Evolutionary conservation across 2,113 vertebrate genomes (phyloP), one percentile per base, ranked within the genome.

Genomic region (Geococcyx californianus): DNA sequence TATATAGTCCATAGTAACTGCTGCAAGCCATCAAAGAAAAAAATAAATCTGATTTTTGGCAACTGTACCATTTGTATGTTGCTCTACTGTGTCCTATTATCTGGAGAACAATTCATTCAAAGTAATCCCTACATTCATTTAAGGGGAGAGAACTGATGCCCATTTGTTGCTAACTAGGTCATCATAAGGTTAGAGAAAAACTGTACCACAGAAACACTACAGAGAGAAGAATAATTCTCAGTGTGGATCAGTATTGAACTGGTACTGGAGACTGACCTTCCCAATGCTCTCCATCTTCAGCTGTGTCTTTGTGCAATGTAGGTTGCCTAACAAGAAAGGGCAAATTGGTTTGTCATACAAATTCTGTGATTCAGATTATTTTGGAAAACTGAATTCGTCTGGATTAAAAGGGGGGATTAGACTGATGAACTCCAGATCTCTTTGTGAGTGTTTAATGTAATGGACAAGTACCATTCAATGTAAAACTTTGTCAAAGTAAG

Each of bases 41-140:
- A 1, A 51, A 52, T 45, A 74, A 7, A 1, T 0, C 3, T 3
- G 9, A 28, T 4, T 54, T 78, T 23, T 40, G 70, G 16, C 7
- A 13, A 59, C 44, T 52, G 16, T 11, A 12, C 19, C 11, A n/a
- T 40, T 68, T 75, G 8, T 59, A 17, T 13, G 8, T 42, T 64
- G 3, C 7, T 84, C 34, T 64, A 5, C 11, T 56, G 16, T 28
- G 28, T 6, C 21, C 7, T 76, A 60, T 67, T 10, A 47, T 40
- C 40, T 56, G 31, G 24, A 60, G 45, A 69, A 60, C 3, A 40
- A 21, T 31, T 26, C 6, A 21, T 40, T 82, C 24, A 8, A 56
- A 36, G 29, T 18, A 69, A 87, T 72, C 14, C 1, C 1, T 23
- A 9, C 13, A 16, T 6, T 38, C 3, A 15, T 79, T 36, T 38